phyloP scores from a whole-genome alignment of 1,140 invertebrate genomes.

The Mylabris phalerata region DNA sequence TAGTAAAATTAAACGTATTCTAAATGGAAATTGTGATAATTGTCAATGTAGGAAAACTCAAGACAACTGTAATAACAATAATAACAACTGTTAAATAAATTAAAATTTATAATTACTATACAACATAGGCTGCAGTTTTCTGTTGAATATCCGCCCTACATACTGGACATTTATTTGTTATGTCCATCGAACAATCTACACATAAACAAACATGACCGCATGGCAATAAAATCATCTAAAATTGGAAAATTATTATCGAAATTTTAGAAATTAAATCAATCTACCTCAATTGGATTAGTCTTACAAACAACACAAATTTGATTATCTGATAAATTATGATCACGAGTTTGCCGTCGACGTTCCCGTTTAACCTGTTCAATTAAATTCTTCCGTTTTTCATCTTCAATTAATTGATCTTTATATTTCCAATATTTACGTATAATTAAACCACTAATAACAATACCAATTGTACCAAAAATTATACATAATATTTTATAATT shows the following conservation, averaged over 20 bases:
- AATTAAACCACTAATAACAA: conserved; percentile 57
- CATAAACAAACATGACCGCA: conserved; percentile 80
- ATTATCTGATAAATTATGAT: conserved; percentile 55
- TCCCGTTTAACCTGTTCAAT: conserved; percentile 57
- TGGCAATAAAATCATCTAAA: conserved; percentile 68
- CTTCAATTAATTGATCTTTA: conserved; percentile 48
- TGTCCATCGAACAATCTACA: conserved; percentile 70
- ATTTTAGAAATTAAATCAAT: not conserved
- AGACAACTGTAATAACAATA: not conserved
- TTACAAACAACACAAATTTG: conserved; percentile 71
- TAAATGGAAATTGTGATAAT: conserved; percentile 29
- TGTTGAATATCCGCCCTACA: conserved; percentile 59
- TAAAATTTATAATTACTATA: conserved; percentile 37
- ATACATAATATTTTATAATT: conserved; percentile 58
- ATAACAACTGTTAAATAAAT: conserved; percentile 10
- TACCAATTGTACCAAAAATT: conserved; percentile 59
- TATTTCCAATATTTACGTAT: conserved; percentile 54
- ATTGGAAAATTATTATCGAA: conserved; percentile 13
- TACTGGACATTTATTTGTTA: conserved; percentile 61
- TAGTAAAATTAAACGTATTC: conserved; percentile 65
- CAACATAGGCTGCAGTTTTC: conserved; percentile 64
- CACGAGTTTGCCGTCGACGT: conserved; percentile 54
- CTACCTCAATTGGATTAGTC: conserved; percentile 64
- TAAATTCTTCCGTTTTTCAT: conserved; percentile 51
- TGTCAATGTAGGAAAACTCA: conserved; percentile 9